A percentile compares a stretch with the other conserved stretches of the same genome.
Evolutionary conservation across 2,797 vertebrate species (phyloP).

Genomic region (Enteromius viviparus): DNA sequence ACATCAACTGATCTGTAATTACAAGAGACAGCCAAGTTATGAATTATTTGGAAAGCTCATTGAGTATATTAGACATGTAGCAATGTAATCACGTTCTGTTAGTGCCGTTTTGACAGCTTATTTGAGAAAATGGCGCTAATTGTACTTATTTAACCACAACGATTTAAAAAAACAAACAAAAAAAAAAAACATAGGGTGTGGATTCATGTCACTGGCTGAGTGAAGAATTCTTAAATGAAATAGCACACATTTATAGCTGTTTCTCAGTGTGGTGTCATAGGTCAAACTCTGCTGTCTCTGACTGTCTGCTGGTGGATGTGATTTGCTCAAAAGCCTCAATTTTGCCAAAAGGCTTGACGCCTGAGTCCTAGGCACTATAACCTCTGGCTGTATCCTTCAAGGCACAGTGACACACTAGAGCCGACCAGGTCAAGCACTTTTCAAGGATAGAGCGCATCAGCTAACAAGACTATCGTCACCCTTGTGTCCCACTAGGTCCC

Average conservation of each 20-base stretch:
- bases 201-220: neutral
- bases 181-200: neutral
- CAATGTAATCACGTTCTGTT: slow-evolving; percentile 10
- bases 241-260: slow-evolving; percentile 46
- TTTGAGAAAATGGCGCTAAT: slow-evolving; percentile 11
- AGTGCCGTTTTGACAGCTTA: slow-evolving; percentile 10
- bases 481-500: slow-evolving; percentile 60
- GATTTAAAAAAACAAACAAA: slow-evolving; percentile 9
- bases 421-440: slow-evolving; percentile 72
- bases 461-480: slow-evolving; percentile 67
- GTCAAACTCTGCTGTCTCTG: slow-evolving; percentile 59
- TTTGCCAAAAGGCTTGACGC: slow-evolving; percentile 68
- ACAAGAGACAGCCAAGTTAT: slow-evolving; percentile 9
- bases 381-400: slow-evolving; percentile 67
- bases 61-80: slow-evolving; percentile 16
- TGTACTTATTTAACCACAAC: slow-evolving; percentile 13
- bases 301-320: slow-evolving; percentile 66
- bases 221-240: slow-evolving; percentile 11
- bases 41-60: slow-evolving; percentile 34
- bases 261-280: slow-evolving; percentile 53
- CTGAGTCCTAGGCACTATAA: slow-evolving; percentile 67
- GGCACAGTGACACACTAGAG: slow-evolving; percentile 65
- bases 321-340: slow-evolving; percentile 67
- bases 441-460: slow-evolving; percentile 69
- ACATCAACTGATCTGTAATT: slow-evolving; percentile 18